Evolutionary conservation across 2,888 invertebrate species (phyloP), one percentile per base, ranked within the genome.

Genomic region (Megastigmus dorsalis): DNA sequence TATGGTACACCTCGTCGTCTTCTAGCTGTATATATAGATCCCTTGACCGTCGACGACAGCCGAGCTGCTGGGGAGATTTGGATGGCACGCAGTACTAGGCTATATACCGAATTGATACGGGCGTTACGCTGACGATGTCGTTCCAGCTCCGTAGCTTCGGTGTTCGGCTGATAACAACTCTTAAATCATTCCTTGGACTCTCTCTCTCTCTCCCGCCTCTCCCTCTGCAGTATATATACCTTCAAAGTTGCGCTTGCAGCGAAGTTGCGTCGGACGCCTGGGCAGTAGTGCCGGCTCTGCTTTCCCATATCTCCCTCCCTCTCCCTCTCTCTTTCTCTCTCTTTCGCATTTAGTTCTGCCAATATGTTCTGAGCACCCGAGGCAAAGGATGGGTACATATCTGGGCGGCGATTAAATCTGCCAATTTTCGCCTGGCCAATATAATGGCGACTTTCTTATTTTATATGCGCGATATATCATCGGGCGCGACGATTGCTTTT

Each of bases 161-260:
- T 63, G 10, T 1, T 6, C 10, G 71, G 65, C 79, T 74, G 83
- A 84, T 84, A 84, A 84, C 82, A 77, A 80, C 77, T 79, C 81
- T 84, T 84, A 82, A 84, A 84, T 84, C 82, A 82, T 83, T 79
- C n/a, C 79, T 78, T 76, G 54, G 28, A 15, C 13, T 9, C 50
- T 48, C 50, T 38, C 57, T 20, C 23, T n/a, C n/a, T n/a, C n/a
- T n/a, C n/a, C n/a, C n/a, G n/a, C n/a, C n/a, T n/a, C n/a, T n/a
- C n/a, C n/a, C n/a, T n/a, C n/a, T n/a, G n/a, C n/a, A n/a, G n/a
- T n/a, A n/a, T n/a, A n/a, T n/a, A n/a, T n/a, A n/a, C n/a, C n/a
- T n/a, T n/a, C n/a, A n/a, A n/a, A n/a, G n/a, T n/a, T n/a, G n/a
- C n/a, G n/a, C n/a, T n/a, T n/a, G n/a, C n/a, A n/a, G n/a, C n/a